Base-by-base conservation (phyloP, 1,140 invertebrate species). In the Bicyclus anynana region DNA sequence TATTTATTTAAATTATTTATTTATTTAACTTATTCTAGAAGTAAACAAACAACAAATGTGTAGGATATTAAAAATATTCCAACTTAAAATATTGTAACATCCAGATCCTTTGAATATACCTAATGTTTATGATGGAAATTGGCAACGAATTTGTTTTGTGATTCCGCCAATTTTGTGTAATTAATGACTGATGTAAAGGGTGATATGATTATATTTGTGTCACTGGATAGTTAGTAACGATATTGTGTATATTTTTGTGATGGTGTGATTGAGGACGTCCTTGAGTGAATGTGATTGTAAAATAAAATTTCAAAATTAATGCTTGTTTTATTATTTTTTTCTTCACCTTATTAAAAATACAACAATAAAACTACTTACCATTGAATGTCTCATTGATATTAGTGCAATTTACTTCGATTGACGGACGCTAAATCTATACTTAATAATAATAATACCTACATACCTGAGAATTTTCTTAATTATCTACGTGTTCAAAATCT, bases 1-100 rank as follows among this genome's bases (percentile, higher is more conserved):
- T 82, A 83, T 79, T 82, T 84, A 82, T 78, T 81, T 87, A 81
- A 85, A 76, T 85, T 87, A 85, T 82, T 87, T 84, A 84, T 87
- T 87, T 84, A 87, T 84, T 86, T 81, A 81, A 82, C 72, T 84
- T 86, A 86, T 85, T 80, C 55, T 77, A 78, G 78, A 71, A 67
- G 57, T 69, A 65, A 54, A 67, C 65, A 60, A 47, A 58, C 54
- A 42, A 53, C 35, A 53, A 62, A 64, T 46, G 35, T 59, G 35
- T 57, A 50, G 29, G 38, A 18, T 61, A 58, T 54, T 60, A 16
- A 55, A 65, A 67, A 23, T 40, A 48, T 62, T 63, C 59, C 59
- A 33, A 33, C 29, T 7, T 33, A 7, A 10, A 33, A 12, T 12
- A 12, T 33, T 33, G 3, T 23, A 51, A 67, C 59, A 61, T 65